Base-by-base conservation (phyloP, 2,113 vertebrate genomes). In the Melospiza melodia region DNA sequence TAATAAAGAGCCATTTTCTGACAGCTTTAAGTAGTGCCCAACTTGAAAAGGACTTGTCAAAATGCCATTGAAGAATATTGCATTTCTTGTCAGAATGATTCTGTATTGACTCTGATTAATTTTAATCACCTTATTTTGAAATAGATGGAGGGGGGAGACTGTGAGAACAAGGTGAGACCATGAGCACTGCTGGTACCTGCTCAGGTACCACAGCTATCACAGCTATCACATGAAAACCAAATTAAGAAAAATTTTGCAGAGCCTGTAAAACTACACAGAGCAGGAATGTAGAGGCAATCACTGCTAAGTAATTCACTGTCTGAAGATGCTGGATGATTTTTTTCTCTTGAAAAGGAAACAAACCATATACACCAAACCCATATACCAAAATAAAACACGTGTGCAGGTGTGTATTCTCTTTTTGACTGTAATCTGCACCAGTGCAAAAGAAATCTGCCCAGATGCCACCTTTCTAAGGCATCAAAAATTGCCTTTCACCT, bases 381-480 rank as follows among this genome's bases (percentile, higher is more conserved):
- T 22, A 23, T 2, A 35, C 9, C 41, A 52, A 74, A 87, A 54
- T 17, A 51, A 51, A 61, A 6, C 10, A 33, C 0, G 0, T 6
- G 11, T 6, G 7, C 15, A 87, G 21, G n/a, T 20, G 3, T 19
- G 15, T 18, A 12, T 25, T 43, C 19, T 58, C 20, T n/a, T 59
- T 77, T 11, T 21, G 18, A 35, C 3, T 4, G 25, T n/a, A 39
- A 76, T 33, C 39, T 71, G 49, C 67, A 84, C 11, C 37, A 35
- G 30, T 15, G 49, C 23, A 55, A 54, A 58, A 39, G 25, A 59
- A 71, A 6, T 30, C 72, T 67, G 75, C 74, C 85, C 65, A 82
- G 49, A 94, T 73, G 79, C 87, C 91, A 93, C 87, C 87, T 94
- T 81, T 88, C 88, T 75, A 94, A 94, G 94, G 90, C 93, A 96